phyloP scores from a whole-genome alignment of 2,797 vertebrate genomes.

The Sylvia borin region DNA sequence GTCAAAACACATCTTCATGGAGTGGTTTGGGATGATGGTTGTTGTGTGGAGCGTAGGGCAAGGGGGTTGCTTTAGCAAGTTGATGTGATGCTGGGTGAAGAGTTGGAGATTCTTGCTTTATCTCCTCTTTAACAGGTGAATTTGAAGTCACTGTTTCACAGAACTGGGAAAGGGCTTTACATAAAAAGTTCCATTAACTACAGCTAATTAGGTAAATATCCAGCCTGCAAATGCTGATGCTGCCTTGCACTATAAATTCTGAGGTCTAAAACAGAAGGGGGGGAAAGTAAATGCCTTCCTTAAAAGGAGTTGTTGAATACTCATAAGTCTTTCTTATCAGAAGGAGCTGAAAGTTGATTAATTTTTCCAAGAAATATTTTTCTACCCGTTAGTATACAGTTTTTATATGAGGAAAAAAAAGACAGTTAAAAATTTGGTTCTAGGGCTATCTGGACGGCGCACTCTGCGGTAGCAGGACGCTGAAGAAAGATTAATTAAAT shows the following conservation, averaged over 20 bases:
- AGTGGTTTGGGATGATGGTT: background rate
- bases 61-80: background rate
- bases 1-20: background rate
- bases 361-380: background rate
- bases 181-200: background rate
- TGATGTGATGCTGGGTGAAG: background rate
- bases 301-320: background rate
- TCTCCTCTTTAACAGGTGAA: background rate
- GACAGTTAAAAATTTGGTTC: background rate
- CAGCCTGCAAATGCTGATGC: background rate
- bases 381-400: fast-evolving
- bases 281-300: background rate
- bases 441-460: fast-evolving
- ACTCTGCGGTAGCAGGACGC: background rate
- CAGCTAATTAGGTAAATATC: background rate
- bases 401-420: background rate
- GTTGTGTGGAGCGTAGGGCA: background rate
- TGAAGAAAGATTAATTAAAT: background rate
- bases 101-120: background rate
- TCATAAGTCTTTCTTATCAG: background rate
- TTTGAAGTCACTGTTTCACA: background rate
- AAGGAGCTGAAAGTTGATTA: background rate
- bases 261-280: background rate
- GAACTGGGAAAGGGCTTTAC: background rate
- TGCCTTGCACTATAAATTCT: background rate